Percentiles rank a stretch among this genome's conserved stretches.
Evolutionary conservation across 2,797 vertebrate species (phyloP).

Genomic region (Periophthalmus magnuspinnatus): DNA sequence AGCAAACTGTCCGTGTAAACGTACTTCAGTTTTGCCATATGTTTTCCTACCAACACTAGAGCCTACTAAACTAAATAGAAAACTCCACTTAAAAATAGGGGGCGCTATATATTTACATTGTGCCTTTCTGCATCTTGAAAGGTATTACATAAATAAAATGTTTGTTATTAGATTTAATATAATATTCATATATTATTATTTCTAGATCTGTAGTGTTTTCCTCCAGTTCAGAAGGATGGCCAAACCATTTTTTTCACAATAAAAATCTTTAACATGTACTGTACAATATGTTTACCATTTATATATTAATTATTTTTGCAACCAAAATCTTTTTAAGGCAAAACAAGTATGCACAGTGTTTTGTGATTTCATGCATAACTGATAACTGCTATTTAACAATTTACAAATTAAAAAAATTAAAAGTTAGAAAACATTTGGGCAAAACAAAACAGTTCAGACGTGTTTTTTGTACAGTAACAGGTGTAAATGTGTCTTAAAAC

Average conservation of each 20-base stretch:
- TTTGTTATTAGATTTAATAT: neutral
- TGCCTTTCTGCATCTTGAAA: conserved; percentile 2
- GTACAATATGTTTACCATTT: conserved; percentile 29
- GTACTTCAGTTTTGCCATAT: neutral
- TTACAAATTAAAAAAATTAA: conserved; percentile 39
- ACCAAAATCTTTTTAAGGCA: conserved; percentile 74
- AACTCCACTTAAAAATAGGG: conserved; percentile 1
- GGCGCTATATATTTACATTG: neutral
- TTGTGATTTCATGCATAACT: conserved; percentile 72
- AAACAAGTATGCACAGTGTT: conserved; percentile 81
- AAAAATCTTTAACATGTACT: conserved; percentile 30
- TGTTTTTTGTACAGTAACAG: conserved; percentile 5
- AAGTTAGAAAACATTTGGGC: conserved; percentile 27
- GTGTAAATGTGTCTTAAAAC: neutral
- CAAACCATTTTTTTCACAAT: conserved; percentile 37
- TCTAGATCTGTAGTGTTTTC: conserved; percentile 10
- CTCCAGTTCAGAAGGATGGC: conserved; percentile 38
- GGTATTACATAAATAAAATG: neutral
- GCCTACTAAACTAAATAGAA: neutral
- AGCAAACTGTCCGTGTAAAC: neutral
- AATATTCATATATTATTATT: conserved; percentile 23
- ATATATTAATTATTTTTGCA: conserved; percentile 51
- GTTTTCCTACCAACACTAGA: neutral
- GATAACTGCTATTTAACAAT: conserved; percentile 50
- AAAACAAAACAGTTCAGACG: neutral